phyloP scores from a whole-genome alignment of 30 jellyfish, hydroid and myxozoan genomes.

The Nemopilema nomurai region DNA sequence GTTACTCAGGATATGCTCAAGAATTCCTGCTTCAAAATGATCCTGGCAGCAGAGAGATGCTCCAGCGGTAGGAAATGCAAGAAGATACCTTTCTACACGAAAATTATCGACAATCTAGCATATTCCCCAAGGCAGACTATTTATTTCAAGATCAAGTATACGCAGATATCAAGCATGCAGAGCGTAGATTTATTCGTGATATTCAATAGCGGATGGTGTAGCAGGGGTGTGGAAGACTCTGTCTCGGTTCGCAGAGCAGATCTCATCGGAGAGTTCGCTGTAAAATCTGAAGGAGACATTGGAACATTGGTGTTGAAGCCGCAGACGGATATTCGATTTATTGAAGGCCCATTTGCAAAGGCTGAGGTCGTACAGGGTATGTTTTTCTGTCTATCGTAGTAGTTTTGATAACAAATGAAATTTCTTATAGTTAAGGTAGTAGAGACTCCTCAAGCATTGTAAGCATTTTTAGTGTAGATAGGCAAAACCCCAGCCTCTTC shows the following conservation, averaged over 20 bases:
- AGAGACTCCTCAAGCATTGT: too few species aligned
- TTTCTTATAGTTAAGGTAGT: too few species aligned
- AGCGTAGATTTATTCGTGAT: background rate
- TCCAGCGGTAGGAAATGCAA: background rate
- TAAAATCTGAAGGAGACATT: background rate
- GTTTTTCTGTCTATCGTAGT: too few species aligned
- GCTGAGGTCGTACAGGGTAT: slow-evolving; percentile 12
- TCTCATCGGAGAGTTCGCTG: background rate
- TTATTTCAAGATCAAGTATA: background rate
- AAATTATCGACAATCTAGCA: background rate
- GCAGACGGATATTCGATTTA: slow-evolving; percentile 10
- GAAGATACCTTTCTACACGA: slow-evolving; percentile 6
- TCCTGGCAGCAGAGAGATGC: slow-evolving; percentile 12
- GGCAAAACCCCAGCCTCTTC: too few species aligned
- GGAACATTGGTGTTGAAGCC: slow-evolving; percentile 2
- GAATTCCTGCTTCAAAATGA: slow-evolving; percentile 22
- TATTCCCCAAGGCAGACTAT: background rate
- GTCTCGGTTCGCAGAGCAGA: slow-evolving; percentile 12
- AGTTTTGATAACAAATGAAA: too few species aligned
- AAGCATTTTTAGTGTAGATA: too few species aligned
- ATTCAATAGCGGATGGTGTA: slow-evolving; percentile 42
- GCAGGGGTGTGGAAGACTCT: slow-evolving; percentile 9
- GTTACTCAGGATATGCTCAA: background rate
- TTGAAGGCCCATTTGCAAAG: slow-evolving; percentile 17
- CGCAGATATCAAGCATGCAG: background rate